A percentile compares a stretch with the other conserved stretches of the same genome.
phyloP scores from a whole-genome alignment of 2,113 vertebrate species.

The Empidonax alnorum region DNA sequence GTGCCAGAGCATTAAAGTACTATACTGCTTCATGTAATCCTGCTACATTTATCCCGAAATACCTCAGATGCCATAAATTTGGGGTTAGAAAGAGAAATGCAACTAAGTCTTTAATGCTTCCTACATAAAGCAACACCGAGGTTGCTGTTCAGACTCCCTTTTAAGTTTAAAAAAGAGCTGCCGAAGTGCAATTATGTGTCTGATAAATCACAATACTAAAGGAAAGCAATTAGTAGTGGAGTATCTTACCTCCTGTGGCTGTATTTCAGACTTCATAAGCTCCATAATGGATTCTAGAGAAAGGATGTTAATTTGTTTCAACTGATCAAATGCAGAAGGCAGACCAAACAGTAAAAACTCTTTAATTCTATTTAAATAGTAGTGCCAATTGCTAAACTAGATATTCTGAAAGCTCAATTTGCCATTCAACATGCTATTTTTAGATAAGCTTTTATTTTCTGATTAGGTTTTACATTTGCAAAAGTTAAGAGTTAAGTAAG shows the following conservation, averaged over 20 bases:
- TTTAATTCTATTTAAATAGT: background rate
- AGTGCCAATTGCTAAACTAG: background rate
- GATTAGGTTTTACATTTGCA: background rate
- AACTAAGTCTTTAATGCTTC: background rate
- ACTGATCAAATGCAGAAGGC: background rate
- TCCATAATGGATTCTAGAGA: constrained; percentile 73
- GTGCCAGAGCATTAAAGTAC: background rate
- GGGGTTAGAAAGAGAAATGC: background rate
- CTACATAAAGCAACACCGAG: background rate
- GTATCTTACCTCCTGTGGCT: constrained; percentile 85
- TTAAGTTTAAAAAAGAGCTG: background rate
- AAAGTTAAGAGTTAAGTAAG: background rate
- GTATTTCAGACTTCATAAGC: constrained; percentile 77
- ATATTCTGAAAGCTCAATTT: background rate
- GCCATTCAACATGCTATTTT: background rate
- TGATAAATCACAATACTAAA: background rate
- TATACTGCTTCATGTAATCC: background rate
- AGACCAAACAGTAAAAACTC: background rate
- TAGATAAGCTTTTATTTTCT: background rate
- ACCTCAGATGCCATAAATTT: background rate
- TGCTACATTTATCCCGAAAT: background rate
- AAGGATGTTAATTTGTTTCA: constrained; percentile 54
- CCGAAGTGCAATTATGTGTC: background rate
- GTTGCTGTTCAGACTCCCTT: background rate
- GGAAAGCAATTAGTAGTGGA: background rate